Conservation (phyloP, 2,888 invertebrate genomes). For the Oligia latruncula region DNA sequence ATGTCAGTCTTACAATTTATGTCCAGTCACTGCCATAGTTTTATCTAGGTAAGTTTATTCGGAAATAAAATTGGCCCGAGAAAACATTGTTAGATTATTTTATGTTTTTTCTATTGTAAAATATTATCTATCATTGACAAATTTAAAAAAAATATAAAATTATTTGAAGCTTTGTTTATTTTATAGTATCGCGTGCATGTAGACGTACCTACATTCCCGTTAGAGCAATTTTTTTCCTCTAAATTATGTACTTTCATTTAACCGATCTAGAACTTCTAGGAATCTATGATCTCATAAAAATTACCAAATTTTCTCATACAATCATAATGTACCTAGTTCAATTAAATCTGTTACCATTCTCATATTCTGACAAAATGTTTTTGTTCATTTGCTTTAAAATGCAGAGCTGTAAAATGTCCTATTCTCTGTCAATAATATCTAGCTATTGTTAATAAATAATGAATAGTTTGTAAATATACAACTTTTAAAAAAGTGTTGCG, state of each 20-base stretch:
- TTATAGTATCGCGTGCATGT: conserved; percentile 61
- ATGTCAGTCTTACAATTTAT: conserved; percentile 61
- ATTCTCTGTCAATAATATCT: conserved; percentile 63
- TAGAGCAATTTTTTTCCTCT: conserved; percentile 51
- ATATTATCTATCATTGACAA: conserved; percentile 24
- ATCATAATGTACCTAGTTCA: conserved; percentile 70
- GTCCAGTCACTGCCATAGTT: conserved; percentile 84
- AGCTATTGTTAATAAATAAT: conserved; percentile 55
- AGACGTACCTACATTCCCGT: conserved; percentile 65
- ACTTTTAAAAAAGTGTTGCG: conserved; percentile 45
- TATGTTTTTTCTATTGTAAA: conserved; percentile 39
- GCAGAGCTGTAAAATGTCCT: conserved; percentile 58
- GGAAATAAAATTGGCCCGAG: conserved; percentile 49
- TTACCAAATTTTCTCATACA: conserved; percentile 82
- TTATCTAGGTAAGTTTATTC: conserved; percentile 76
- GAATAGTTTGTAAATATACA: conserved; percentile 69
- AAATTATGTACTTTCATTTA: conserved; percentile 47
- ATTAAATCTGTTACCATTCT: conserved; percentile 78
- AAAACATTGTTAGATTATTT: conserved; percentile 26
- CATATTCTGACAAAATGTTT: conserved; percentile 54
- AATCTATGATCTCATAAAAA: conserved; percentile 84
- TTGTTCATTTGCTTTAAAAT: conserved; percentile 57
- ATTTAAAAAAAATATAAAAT: conserved; percentile 28
- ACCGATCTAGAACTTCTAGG: conserved; percentile 61
- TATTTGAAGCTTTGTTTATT: conserved; percentile 42